Conservation (phyloP, 2,797 vertebrate genomes). For the Mico argentatus region DNA sequence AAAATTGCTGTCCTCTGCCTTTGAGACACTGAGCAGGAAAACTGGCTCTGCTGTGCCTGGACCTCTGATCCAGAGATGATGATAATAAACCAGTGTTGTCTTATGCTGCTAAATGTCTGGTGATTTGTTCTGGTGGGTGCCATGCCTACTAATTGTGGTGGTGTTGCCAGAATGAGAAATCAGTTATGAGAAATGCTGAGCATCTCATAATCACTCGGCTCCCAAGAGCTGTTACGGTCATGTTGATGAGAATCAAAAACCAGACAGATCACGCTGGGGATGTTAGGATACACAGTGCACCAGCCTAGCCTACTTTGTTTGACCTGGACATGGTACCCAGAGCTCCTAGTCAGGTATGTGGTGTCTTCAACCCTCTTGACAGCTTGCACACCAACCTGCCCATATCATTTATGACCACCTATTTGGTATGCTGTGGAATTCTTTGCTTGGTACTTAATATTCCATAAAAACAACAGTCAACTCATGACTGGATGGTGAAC, state of each 20-base stretch:
- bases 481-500: conserved; percentile 2
- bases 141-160: neutral
- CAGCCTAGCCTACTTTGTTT: neutral
- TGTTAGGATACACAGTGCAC: neutral
- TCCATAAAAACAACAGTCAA: conserved; percentile 48
- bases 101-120: neutral
- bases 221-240: neutral
- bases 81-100: neutral
- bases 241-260: neutral
- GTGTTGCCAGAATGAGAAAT: neutral
- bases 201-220: neutral
- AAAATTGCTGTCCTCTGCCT: neutral
- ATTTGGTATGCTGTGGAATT: conserved; percentile 58
- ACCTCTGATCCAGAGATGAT: neutral
- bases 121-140: neutral
- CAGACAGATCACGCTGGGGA: accelerated
- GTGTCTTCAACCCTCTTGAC: conserved; percentile 56
- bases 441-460: conserved; percentile 39
- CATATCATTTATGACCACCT: conserved; percentile 64
- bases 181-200: neutral
- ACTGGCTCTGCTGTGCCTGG: neutral
- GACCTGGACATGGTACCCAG: conserved; percentile 49
- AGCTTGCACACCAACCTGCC: conserved; percentile 51
- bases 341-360: neutral
- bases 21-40: neutral